These are phyloP conservation scores for Drosophila nr. perissopoda DNA, from an alignment of 2,888 invertebrate genomes.

Conservation along the genomic window DNA sequence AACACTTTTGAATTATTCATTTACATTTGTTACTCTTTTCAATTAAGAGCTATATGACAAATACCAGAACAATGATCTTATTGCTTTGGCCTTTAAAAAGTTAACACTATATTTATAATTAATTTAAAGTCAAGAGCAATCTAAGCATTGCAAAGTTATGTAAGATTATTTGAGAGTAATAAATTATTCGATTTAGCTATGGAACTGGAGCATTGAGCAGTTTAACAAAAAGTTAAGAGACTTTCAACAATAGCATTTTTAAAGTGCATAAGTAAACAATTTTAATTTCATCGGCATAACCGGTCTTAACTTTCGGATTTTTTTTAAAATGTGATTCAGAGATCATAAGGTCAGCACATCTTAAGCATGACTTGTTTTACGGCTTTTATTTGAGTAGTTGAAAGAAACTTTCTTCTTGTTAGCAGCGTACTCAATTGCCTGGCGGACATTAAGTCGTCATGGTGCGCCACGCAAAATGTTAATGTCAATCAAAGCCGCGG, in stretches of 20 bases:
- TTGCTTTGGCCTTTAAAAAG: background rate
- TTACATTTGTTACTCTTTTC: background rate
- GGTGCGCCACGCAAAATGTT: slow-evolving; percentile 37
- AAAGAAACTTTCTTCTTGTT: slow-evolving; percentile 36
- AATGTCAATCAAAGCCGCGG: slow-evolving; percentile 67
- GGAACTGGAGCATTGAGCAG: background rate
- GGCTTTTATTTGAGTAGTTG: slow-evolving; percentile 9
- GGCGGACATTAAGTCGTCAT: slow-evolving; percentile 15
- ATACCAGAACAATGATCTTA: background rate
- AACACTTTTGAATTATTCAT: background rate
- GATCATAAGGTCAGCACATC: slow-evolving; percentile 18
- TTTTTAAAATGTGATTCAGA: background rate
- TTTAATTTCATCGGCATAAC: background rate
- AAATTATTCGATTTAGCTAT: background rate
- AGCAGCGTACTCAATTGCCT: slow-evolving; percentile 16
- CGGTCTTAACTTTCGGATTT: slow-evolving; percentile 2
- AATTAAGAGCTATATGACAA: background rate
- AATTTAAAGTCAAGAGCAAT: background rate
- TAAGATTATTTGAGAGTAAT: background rate
- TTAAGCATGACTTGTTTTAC: slow-evolving; percentile 3
- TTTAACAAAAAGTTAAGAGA: background rate
- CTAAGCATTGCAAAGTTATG: background rate
- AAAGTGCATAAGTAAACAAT: background rate
- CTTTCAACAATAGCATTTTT: background rate
- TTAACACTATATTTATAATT: background rate